phyloP scores from a whole-genome alignment of 1,140 invertebrate genomes.

The Pemphigus obesinymphae region DNA sequence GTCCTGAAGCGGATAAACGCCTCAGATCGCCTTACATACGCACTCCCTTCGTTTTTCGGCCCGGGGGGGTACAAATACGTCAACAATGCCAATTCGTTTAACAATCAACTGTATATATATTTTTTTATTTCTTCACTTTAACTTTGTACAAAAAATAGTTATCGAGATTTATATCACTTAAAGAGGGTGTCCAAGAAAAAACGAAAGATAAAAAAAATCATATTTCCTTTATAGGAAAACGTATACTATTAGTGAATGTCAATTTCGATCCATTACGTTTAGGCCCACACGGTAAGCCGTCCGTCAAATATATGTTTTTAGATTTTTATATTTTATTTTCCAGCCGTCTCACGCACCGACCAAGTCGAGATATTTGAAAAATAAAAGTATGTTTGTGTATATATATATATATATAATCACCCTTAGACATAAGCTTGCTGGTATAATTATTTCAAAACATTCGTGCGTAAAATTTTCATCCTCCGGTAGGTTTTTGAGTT shows the following conservation, averaged over 20 bases:
- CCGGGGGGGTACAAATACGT: constrained; percentile 11
- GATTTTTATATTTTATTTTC: constrained; percentile 11
- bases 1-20: constrained; percentile 39
- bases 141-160: neutral
- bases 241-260: constrained; percentile 1
- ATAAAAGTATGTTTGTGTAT: neutral
- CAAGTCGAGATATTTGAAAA: neutral
- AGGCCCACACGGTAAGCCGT: neutral
- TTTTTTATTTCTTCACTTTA: constrained; percentile 4
- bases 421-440: neutral
- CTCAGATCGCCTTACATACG: constrained; percentile 6
- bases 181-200: neutral
- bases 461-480: constrained; percentile 37
- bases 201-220: constrained; percentile 25
- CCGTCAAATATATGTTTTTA: neutral
- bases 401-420: too few relatives aligned
- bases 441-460: constrained; percentile 39
- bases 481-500: constrained; percentile 32
- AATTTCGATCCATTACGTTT: neutral
- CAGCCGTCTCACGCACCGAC: neutral
- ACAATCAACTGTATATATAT: neutral
- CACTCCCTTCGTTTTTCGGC: neutral
- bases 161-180: constrained; percentile 30
- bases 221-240: neutral
- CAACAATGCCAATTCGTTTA: constrained; percentile 36